A percentile compares a stretch with the other conserved stretches of the same genome.
Evolutionary conservation across 2,797 vertebrate genomes (phyloP).

Genomic region (Malacoctenus gilli): DNA sequence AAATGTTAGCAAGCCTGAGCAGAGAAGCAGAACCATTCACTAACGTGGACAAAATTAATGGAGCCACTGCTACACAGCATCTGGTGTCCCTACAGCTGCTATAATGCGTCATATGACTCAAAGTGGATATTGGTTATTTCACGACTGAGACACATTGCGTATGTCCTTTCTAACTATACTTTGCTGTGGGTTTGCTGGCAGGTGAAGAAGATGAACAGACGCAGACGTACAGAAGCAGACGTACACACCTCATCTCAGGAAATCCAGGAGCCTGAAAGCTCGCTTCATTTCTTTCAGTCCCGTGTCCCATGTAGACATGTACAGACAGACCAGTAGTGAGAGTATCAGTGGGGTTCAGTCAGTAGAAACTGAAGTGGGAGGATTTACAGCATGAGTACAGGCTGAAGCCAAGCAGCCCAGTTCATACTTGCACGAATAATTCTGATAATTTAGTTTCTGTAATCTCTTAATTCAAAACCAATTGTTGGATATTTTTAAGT

Average conservation of each 20-base stretch:
- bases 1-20: conserved; percentile 75
- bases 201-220: no score
- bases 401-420: no score
- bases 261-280: conserved; percentile 39
- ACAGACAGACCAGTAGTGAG: conserved; percentile 20
- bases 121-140: conserved; percentile 27
- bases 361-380: no score
- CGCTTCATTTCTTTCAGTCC: conserved; percentile 37
- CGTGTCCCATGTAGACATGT: conserved; percentile 17
- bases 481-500: no score
- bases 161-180: conserved; percentile 12
- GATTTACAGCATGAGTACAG: no score
- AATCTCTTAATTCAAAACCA: no score
- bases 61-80: conserved; percentile 42
- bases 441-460: no score
- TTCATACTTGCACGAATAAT: no score
- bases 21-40: conserved; percentile 54
- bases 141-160: conserved; percentile 27
- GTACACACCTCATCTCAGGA: conserved; percentile 33
- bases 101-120: conserved; percentile 46
- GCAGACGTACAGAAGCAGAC: conserved; percentile 38
- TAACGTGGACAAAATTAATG: conserved; percentile 51
- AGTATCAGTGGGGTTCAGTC: no score
- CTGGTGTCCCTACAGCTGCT: conserved; percentile 35
- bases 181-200: no score